Conservation (phyloP, 2,113 vertebrate species). For the Eurypyga helias region DNA sequence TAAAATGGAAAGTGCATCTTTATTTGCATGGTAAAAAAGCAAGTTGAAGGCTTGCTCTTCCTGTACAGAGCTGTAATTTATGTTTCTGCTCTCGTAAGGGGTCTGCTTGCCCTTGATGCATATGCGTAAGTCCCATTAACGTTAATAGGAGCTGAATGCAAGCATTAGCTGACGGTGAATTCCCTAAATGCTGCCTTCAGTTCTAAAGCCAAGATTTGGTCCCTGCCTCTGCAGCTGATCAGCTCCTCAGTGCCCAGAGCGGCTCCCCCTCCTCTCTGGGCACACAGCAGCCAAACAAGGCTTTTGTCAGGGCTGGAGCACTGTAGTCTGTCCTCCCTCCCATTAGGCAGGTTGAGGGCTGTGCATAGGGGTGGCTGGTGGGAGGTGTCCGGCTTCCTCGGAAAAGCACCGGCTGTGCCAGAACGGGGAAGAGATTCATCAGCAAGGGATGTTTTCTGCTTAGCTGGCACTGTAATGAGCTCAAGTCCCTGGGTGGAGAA, state of each 20-base stretch:
- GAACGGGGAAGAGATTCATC: background rate
- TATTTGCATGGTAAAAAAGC: background rate
- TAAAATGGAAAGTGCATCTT: conserved; percentile 42
- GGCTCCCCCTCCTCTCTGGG: background rate
- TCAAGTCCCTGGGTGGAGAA: background rate
- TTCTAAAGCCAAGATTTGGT: background rate
- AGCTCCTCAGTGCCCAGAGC: background rate
- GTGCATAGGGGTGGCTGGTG: background rate
- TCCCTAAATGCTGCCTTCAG: background rate
- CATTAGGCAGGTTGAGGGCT: background rate
- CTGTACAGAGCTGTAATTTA: conserved; percentile 30
- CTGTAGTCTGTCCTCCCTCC: background rate
- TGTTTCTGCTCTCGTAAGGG: background rate
- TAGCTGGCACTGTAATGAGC: conserved; percentile 27
- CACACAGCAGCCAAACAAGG: background rate
- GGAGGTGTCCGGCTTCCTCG: background rate
- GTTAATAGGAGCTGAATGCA: conserved; percentile 10
- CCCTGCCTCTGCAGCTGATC: background rate
- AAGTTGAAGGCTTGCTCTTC: background rate
- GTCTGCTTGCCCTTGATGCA: conserved; percentile 31
- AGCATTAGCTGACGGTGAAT: conserved; percentile 1
- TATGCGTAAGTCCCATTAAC: conserved; percentile 36
- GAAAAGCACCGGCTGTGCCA: background rate
- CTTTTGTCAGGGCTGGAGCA: background rate
- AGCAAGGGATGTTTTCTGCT: conserved; percentile 24